A percentile compares a stretch with the other conserved stretches of the same genome.
phyloP scores from a whole-genome alignment of 2,797 vertebrate species.

The Chaetodon trifasciatus region DNA sequence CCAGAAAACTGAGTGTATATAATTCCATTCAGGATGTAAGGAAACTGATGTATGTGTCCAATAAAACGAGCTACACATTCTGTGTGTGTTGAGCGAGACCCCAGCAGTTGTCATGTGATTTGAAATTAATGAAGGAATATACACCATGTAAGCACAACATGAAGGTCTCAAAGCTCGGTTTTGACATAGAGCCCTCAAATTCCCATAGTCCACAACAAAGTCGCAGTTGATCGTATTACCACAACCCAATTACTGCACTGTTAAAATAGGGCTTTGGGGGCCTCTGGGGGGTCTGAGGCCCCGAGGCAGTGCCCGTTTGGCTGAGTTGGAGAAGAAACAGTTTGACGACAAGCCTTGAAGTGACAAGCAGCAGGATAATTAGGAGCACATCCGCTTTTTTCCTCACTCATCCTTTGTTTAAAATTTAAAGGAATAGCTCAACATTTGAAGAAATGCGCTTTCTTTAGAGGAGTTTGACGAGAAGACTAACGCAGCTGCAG shows the following conservation, averaged over 20 bases:
- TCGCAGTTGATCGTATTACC: neutral
- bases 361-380: neutral
- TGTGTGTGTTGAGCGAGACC: neutral
- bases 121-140: neutral
- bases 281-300: neutral
- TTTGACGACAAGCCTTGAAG: neutral
- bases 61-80: neutral
- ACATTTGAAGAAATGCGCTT: neutral
- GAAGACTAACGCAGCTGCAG: neutral
- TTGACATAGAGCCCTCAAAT: neutral
- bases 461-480: neutral
- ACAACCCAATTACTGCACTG: constrained; percentile 13
- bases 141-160: neutral
- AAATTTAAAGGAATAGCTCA: neutral
- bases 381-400: neutral
- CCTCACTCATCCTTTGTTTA: neutral
- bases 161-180: neutral
- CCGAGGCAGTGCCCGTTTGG: neutral
- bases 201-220: neutral
- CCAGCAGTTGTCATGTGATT: neutral
- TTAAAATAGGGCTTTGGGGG: neutral
- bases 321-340: neutral
- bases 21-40: neutral
- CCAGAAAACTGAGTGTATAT: no score
- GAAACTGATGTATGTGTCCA: neutral